Conservation (phyloP, 2,888 invertebrate genomes). For the Cryptus viduatorius region DNA sequence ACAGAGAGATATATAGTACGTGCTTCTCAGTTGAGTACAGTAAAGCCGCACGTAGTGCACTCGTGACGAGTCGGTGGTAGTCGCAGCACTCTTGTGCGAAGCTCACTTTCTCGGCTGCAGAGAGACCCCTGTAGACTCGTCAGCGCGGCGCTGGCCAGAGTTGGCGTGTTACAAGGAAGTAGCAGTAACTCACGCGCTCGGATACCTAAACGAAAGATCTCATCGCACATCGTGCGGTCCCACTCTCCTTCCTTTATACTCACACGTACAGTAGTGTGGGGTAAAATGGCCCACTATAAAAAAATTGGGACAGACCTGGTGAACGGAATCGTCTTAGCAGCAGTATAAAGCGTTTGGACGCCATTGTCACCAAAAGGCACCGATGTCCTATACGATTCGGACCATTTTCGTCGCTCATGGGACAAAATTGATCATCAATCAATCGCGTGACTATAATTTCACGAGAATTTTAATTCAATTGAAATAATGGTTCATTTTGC, state of each 20-base stretch:
- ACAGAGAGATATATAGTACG: slow-evolving; percentile 9
- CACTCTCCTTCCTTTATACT: neutral
- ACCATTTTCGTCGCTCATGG: no score
- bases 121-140: slow-evolving; percentile 25
- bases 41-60: slow-evolving; percentile 50
- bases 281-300: neutral
- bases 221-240: slow-evolving; percentile 55
- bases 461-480: neutral
- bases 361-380: no score
- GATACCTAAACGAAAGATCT: slow-evolving; percentile 67
- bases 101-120: slow-evolving; percentile 13
- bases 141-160: slow-evolving; percentile 46
- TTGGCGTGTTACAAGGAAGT: slow-evolving; percentile 64
- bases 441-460: no score
- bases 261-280: neutral
- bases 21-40: slow-evolving; percentile 29
- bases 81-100: slow-evolving; percentile 24
- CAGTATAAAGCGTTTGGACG: no score
- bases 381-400: no score
- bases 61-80: slow-evolving; percentile 48
- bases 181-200: slow-evolving; percentile 65
- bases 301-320: neutral
- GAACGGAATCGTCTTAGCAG: no score
- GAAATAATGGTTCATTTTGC: neutral
- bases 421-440: no score